These are phyloP conservation scores for Acestrorhynchus altus DNA, from an alignment of 2,797 vertebrate genomes.

Conservation along the genomic window DNA sequence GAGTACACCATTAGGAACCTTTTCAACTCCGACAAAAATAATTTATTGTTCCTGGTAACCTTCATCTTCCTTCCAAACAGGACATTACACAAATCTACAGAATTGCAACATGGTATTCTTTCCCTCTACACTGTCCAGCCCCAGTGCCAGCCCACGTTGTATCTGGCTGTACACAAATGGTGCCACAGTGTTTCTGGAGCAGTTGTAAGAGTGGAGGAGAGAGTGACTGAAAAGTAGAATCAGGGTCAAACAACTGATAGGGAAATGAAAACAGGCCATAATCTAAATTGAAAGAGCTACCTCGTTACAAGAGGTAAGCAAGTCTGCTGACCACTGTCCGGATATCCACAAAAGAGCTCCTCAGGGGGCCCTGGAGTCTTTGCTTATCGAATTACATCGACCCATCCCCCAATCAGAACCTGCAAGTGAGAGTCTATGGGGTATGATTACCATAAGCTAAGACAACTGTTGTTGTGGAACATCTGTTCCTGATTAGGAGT, in stretches of 20 bases:
- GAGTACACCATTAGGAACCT: no score
- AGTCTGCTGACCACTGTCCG: conserved; percentile 17
- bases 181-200: neutral
- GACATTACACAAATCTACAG: neutral
- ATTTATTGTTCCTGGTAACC: no score
- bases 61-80: neutral
- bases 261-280: conserved; percentile 20
- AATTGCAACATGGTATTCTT: neutral
- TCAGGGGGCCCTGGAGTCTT: conserved; percentile 10
- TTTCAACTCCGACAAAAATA: no score
- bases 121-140: neutral
- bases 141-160: neutral
- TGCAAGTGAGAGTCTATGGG: conserved; percentile 8
- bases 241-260: neutral
- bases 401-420: conserved; percentile 11
- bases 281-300: conserved; percentile 22
- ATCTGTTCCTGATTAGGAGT: conserved; percentile 54
- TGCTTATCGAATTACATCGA: conserved; percentile 39
- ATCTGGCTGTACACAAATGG: neutral
- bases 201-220: neutral
- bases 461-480: no score
- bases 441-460: conserved; percentile 43
- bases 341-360: conserved; percentile 40
- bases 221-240: neutral
- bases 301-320: conserved; percentile 25